Percentiles rank a stretch among this genome's conserved stretches.
phyloP scores from a whole-genome alignment of 2,888 invertebrate species.

The Mesorhabditis spiculigera region DNA sequence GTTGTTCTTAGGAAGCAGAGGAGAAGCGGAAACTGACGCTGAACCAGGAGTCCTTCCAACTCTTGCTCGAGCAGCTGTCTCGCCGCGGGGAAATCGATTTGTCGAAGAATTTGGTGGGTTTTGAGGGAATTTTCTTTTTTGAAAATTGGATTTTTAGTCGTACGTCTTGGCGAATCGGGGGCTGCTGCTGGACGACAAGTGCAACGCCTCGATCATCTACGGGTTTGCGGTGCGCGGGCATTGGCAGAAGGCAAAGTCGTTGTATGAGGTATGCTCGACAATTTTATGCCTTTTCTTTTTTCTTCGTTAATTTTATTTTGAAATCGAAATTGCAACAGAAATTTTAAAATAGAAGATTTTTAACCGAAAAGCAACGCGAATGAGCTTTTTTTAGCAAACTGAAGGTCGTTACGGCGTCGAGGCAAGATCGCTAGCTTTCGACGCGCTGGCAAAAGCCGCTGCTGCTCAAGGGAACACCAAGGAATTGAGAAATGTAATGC shows the following conservation, averaged over 20 bases:
- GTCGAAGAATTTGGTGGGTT: slow-evolving; percentile 21
- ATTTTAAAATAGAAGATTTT: neutral
- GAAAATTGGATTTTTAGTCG: slow-evolving; percentile 6
- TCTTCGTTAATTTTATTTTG: neutral
- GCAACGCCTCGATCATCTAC: slow-evolving; percentile 31
- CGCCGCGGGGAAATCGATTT: slow-evolving; percentile 25
- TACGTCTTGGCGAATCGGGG: slow-evolving; percentile 36
- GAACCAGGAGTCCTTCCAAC: slow-evolving; percentile 23
- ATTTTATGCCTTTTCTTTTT: neutral
- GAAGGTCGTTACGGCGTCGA: slow-evolving; percentile 23
- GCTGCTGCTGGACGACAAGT: slow-evolving; percentile 26
- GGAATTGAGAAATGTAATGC: slow-evolving; percentile 19
- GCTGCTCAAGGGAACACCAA: slow-evolving; percentile 30
- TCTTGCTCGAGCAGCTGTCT: slow-evolving; percentile 18
- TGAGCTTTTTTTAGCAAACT: slow-evolving; percentile 23
- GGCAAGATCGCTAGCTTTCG: slow-evolving; percentile 22
- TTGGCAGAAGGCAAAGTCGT: slow-evolving; percentile 31
- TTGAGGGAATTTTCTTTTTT: neutral
- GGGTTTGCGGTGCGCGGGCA: slow-evolving; percentile 29
- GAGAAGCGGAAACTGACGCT: slow-evolving; percentile 9
- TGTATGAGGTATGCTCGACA: slow-evolving; percentile 22
- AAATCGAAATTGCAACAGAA: neutral
- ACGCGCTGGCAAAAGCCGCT: slow-evolving; percentile 33
- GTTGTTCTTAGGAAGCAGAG: neutral
- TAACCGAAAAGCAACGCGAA: too few species aligned